Evolutionary conservation across 2,888 invertebrate species (phyloP), one percentile per base, ranked within the genome.

Genomic region (Synergus gifuensis): DNA sequence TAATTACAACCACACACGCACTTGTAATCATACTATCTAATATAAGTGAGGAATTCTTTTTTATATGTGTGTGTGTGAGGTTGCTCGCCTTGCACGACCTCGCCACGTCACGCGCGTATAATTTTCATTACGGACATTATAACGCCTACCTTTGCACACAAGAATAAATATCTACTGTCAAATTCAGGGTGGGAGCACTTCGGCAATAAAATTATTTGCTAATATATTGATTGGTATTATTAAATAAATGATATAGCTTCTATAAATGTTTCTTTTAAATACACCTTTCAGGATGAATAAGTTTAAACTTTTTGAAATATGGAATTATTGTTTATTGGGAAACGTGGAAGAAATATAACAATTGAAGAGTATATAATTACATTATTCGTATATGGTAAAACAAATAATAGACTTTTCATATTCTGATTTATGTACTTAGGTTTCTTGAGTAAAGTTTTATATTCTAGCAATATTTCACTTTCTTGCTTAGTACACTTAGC

Each of bases 81-180:
- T 86, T 88, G 88, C 87, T 88, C 86, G 87, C 88, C 89, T 89
- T 89, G 88, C 84, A 73, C 87, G 89, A 88, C 88, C 89, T 89
- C 88, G 87, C 82, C 86, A 86, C 84, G 86, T 87, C 85, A 86
- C 84, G 84, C 82, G 83, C 9, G 42, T 40, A 36, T 66, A 66
- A 9, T 66, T 40, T 64, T 64, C 60, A 58, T 58, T 60, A 60
- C 60, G 49, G 7, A n/a, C 49, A 49, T 28, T 28, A n/a, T n/a
- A 46, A 67, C 46, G 28, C 49, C 49, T 69, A 69, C 69, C 69
- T 54, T 28, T 16, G 49, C 49, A 36, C 49, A 46, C n/a, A 28
- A 14, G 16, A 69, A 49, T 49, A 69, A 69, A 69, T 69, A 44
- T 67, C 42, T 18, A 66, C 42, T 66, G 11, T 66, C 2, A 1